Conservation (phyloP, 2,888 invertebrate genomes). For the Drosophila subquinaria region DNA sequence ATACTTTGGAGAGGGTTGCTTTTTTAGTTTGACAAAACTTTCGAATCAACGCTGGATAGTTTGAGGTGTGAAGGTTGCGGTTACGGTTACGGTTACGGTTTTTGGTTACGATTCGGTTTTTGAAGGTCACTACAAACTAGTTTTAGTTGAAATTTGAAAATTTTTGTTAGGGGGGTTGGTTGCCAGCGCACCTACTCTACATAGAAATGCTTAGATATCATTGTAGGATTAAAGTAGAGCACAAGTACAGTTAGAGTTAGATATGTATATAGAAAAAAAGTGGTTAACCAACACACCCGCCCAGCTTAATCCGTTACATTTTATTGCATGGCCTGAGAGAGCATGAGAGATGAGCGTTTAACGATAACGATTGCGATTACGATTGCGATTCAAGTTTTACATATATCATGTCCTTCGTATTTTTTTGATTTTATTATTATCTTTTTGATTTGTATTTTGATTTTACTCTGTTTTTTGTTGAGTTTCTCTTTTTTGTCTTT, state of each 20-base stretch:
- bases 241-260: slow-evolving; percentile 46
- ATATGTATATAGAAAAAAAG: slow-evolving; percentile 26
- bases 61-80: slow-evolving; percentile 21
- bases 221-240: slow-evolving; percentile 39
- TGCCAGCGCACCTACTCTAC: slow-evolving; percentile 23
- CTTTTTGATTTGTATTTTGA: slow-evolving; percentile 18
- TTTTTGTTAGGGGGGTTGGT: slow-evolving; percentile 18
- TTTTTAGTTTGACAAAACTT: slow-evolving; percentile 21
- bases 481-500: slow-evolving; percentile 34
- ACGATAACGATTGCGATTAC: slow-evolving; percentile 44
- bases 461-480: slow-evolving; percentile 35
- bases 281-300: slow-evolving; percentile 77
- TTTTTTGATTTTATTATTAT: slow-evolving; percentile 3
- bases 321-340: slow-evolving; percentile 59
- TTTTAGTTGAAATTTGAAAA: slow-evolving; percentile 5
- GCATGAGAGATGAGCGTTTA: slow-evolving; percentile 73
- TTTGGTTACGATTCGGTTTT: slow-evolving; percentile 18
- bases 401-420: slow-evolving; percentile 13
- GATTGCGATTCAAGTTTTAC: slow-evolving; percentile 45
- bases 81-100: slow-evolving; percentile 35
- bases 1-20: slow-evolving; percentile 29
- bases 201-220: slow-evolving; percentile 21
- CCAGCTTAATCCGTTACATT: slow-evolving; percentile 65
- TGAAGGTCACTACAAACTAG: slow-evolving; percentile 26
- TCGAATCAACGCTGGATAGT: slow-evolving; percentile 52